phyloP scores from a whole-genome alignment of 2,888 invertebrate species.

The Ypsolopha scabrella region DNA sequence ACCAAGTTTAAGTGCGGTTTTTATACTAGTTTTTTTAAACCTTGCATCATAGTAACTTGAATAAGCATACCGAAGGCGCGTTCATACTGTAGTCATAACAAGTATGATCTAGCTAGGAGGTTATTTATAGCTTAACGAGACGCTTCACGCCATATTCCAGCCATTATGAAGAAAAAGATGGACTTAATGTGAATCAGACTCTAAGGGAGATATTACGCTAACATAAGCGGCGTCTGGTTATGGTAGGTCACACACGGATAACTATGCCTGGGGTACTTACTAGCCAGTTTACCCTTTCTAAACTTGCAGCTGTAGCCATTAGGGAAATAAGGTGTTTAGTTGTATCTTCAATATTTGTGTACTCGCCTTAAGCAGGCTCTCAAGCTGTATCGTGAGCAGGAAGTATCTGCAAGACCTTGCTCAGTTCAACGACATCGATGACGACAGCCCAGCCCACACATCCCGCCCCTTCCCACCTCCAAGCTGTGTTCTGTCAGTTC shows the following conservation, averaged over 20 bases:
- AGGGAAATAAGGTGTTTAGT: too few species aligned
- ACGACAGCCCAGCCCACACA: constrained; percentile 24
- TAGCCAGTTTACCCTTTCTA: too few species aligned
- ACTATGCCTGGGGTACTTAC: too few species aligned
- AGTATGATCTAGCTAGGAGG: too few species aligned
- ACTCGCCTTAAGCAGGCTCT: constrained; percentile 21
- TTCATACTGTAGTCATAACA: not conserved
- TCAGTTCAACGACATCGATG: constrained; percentile 39
- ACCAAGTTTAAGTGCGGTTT: not conserved
- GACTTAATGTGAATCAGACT: too few species aligned
- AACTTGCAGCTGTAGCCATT: too few species aligned
- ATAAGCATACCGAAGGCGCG: not conserved
- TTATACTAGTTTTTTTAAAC: not conserved
- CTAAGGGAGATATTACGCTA: too few species aligned
- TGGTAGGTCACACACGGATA: too few species aligned
- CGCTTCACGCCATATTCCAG: too few species aligned
- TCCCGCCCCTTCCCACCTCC: constrained; percentile 19
- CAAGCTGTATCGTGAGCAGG: constrained; percentile 33
- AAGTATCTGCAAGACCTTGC: constrained; percentile 42
- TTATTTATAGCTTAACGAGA: too few species aligned
- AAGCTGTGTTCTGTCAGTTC: constrained; percentile 29
- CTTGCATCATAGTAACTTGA: not conserved
- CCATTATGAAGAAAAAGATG: too few species aligned
- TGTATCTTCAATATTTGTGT: constrained; percentile 11
- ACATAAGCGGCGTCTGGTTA: too few species aligned